Evolutionary conservation across 30 jellyfish, hydroid and myxozoan species (phyloP), one percentile per base, ranked within the genome.

Genomic region (Nemopilema nomurai): DNA sequence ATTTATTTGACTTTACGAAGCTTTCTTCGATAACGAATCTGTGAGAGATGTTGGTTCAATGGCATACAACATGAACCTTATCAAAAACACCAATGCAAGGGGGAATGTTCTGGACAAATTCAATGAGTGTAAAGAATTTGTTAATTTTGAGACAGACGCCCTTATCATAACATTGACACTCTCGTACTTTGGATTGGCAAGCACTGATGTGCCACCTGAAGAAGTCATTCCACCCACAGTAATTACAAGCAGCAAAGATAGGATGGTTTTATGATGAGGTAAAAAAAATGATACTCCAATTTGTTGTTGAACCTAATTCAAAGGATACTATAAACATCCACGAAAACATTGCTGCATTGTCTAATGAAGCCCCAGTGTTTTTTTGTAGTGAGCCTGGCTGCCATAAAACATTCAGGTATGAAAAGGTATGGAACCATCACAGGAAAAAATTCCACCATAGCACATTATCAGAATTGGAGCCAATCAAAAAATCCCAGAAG

Each of bases 31-130:
- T 64, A 41, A 49, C 49, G 50, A 63, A 22, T 80, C 89, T 1
- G 89, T 49, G 50, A 65, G 31, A 31, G 89, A 80, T 66, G 73
- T 33, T 18, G 89, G 80, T 22, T 29, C 81, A 29, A 80, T 80
- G 80, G 49, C 24, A 6, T 80, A 68, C 23, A 65, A 32, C 30
- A 30, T 80, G 81, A 80, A 80, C 51, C 49, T 80, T 28, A 65
- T 50, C 7, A 41, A 67, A 41, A 80, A 80, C 81, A 18, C 72
- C 71, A 80, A 80, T 80, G 89, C 89, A 30, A 80, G 81, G 71
- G 81, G 81, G 49, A 68, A 68, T 24, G 73, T 68, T 19, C 67
- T 64, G 28, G 81, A 66, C 71, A 64, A 41, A 32, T 80, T 62
- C 33, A 80, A 65, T 25, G 89, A 63, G 28, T 80, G 71, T 26